These are phyloP conservation scores for Brachyhypopomus occidentalis DNA, from an alignment of 2,113 vertebrate species.

Conservation along the genomic window DNA sequence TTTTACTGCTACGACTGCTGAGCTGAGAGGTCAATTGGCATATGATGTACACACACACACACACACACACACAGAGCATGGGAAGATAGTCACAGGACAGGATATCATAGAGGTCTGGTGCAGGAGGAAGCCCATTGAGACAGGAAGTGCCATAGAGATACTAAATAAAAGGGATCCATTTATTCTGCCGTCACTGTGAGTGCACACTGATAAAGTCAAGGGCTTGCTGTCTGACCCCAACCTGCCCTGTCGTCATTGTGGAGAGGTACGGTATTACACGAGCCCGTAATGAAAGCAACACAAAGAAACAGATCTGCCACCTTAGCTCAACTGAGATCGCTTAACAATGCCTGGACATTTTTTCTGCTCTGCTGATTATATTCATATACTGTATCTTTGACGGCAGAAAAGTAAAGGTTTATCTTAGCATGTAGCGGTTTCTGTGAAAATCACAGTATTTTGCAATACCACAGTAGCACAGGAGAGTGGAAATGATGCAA, in stretches of 20 bases:
- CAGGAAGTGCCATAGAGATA: conserved; percentile 45
- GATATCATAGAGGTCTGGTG: conserved; percentile 39
- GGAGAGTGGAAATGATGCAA: conserved; percentile 8
- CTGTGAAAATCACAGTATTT: conserved; percentile 17
- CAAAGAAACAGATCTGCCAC: conserved; percentile 30
- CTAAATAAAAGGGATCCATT: conserved; percentile 47
- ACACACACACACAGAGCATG: background rate
- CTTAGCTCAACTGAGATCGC: conserved; percentile 13
- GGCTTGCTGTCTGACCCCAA: conserved; percentile 35
- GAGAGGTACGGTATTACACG: conserved; percentile 30
- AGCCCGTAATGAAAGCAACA: conserved; percentile 34
- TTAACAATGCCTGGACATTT: conserved; percentile 8
- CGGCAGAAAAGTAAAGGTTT: background rate
- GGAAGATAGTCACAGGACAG: conserved; percentile 36
- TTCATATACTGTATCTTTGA: background rate
- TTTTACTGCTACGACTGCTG: conserved; percentile 6
- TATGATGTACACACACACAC: conserved; percentile 31
- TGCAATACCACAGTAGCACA: conserved; percentile 27
- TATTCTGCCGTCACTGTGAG: conserved; percentile 30
- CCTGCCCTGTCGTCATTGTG: conserved; percentile 23
- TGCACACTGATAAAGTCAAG: conserved; percentile 44
- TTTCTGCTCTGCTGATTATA: background rate
- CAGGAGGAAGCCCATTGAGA: conserved; percentile 42
- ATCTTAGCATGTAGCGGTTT: background rate
- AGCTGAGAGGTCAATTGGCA: conserved; percentile 41